A percentile compares a stretch with the other conserved stretches of the same genome.
Evolutionary conservation across 2,888 invertebrate genomes (phyloP).

Genomic region (Eurytoma adleriae): DNA sequence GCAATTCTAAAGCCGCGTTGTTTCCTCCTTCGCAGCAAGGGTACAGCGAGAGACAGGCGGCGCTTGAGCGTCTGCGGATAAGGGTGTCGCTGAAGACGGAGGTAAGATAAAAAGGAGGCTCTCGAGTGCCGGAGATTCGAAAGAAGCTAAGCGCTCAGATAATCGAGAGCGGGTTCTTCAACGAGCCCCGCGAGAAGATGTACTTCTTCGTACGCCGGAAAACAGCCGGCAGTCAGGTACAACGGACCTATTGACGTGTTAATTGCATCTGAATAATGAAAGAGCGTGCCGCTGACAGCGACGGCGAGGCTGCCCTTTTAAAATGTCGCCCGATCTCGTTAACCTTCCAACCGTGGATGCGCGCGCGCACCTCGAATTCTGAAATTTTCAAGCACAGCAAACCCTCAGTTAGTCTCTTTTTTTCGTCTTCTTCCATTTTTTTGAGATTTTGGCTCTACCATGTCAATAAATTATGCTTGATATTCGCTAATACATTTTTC

Average conservation of each 20-base stretch:
- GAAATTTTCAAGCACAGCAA: no score
- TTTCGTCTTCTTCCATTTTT: no score
- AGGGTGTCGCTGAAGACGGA: background rate
- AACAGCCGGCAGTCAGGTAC: conserved; percentile 68
- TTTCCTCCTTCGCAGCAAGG: no score
- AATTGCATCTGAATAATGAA: conserved; percentile 73
- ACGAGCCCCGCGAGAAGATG: conserved; percentile 45
- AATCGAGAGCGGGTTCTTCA: conserved; percentile 31
- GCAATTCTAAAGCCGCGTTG: background rate
- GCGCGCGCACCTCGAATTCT: background rate
- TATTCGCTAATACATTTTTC: no score
- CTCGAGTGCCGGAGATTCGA: conserved; percentile 50
- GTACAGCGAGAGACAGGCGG: no score
- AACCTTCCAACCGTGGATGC: conserved; percentile 56
- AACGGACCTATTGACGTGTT: conserved; percentile 72
- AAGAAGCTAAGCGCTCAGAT: conserved; percentile 43
- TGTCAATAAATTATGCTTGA: no score
- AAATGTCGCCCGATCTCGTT: conserved; percentile 69
- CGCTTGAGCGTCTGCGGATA: background rate
- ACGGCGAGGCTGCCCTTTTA: conserved; percentile 66
- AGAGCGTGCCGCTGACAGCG: conserved; percentile 59
- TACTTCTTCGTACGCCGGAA: conserved; percentile 54
- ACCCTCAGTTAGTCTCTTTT: no score
- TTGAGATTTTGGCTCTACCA: no score
- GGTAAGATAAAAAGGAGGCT: conserved; percentile 42